These are phyloP conservation scores for Tragelaphus oryx DNA, from an alignment of 2,797 vertebrate species.

Conservation along the genomic window DNA sequence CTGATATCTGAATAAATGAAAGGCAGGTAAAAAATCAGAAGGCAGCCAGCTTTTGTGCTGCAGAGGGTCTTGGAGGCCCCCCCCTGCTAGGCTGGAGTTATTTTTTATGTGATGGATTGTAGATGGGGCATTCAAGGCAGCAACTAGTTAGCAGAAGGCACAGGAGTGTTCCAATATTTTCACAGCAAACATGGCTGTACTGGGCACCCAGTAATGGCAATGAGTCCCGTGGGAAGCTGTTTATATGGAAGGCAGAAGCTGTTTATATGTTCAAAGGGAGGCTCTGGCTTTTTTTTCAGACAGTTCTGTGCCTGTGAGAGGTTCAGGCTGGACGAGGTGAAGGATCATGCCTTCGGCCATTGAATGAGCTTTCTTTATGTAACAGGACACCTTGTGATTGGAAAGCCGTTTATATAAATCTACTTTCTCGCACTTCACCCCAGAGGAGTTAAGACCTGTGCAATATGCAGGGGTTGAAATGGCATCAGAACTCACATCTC, in stretches of 20 bases:
- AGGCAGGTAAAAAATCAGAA: not conserved
- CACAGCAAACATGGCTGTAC: not conserved
- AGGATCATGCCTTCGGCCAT: not conserved
- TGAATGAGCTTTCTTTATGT: not conserved
- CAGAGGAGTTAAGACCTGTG: not conserved
- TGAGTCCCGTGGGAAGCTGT: not conserved
- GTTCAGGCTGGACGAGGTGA: not conserved
- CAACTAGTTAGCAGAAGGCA: not conserved
- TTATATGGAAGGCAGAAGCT: not conserved
- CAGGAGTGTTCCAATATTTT: not conserved
- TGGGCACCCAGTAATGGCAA: fast-evolving
- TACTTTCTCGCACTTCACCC: not conserved
- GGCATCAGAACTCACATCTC: not conserved
- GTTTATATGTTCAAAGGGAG: not conserved
- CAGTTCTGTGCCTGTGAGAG: not conserved
- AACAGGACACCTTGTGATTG: not conserved
- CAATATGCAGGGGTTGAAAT: not conserved
- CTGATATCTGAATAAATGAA: not conserved
- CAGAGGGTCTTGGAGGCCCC: too few species aligned
- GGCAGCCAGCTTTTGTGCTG: not conserved
- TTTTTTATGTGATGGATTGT: not conserved
- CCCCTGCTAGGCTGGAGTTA: not conserved
- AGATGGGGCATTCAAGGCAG: not conserved
- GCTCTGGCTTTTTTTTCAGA: not conserved
- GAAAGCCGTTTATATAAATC: not conserved